Base-by-base conservation (phyloP, 2,113 vertebrate species). In the Cryptomyrus ogoouensis region DNA sequence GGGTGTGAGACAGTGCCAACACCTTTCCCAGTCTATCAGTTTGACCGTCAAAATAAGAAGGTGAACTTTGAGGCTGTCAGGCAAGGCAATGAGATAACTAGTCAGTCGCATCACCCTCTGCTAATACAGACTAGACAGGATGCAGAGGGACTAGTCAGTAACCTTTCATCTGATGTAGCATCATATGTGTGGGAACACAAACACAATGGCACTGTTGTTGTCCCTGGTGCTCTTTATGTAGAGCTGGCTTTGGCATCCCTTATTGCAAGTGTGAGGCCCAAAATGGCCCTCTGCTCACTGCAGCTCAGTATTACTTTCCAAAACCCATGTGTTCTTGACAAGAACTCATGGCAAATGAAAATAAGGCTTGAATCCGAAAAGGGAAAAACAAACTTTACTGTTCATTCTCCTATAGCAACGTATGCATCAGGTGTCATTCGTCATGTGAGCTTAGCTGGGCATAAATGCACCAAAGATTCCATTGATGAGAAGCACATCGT, bases 101-200 rank as follows among this genome's bases (percentile, higher is more conserved):
- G 58, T 66, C 89, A 58, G 0, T 74, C 89, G 70, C 83, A 90
- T 24, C 96, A 97, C 91, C 88, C 91, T 15, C 91, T 97, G 47
- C 90, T 96, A 83, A 92, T 91, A 0, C 89, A 90, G 66, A 89
- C 88, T 27, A 96, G 91, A 21, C 89, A 39, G 1, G 88, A 94
- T 53, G 91, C 88, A 10, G 91, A 89, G n/a, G 93, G 96, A 89
- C 94, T 94, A 17, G 89, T 42, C 10, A 97, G 94, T 91, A 93
- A 92, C 74, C 87, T 97, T 5, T 96, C 96, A 24, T 42, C 83
- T 70, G 91, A 93, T 6, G 92, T 58, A 0, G 35, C 90, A 1
- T 91, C 96, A 0, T 97, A 96, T 92, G 91, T 98, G 53, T 96
- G 95, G 92, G 96, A 98, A 89, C 97, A 97, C 92, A 97, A 95